Percentiles rank a stretch among this genome's conserved stretches.
phyloP scores from a whole-genome alignment of 2,888 invertebrate species.

The Hypsopygia costalis region DNA sequence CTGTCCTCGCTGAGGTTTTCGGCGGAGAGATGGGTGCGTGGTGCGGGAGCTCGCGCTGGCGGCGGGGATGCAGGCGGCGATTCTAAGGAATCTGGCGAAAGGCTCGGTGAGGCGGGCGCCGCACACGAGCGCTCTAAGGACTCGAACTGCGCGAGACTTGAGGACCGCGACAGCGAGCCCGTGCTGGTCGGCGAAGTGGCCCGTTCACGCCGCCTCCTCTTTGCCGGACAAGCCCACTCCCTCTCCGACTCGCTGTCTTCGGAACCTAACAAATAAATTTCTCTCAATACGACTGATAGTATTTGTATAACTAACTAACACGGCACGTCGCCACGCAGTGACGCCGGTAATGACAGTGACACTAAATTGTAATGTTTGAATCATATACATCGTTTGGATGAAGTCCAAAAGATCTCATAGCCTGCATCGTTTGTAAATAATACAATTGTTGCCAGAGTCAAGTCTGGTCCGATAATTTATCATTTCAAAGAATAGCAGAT shows the following conservation, averaged over 20 bases:
- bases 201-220: conserved; percentile 84
- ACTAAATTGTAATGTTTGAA: conserved; percentile 43
- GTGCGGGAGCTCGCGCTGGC: conserved; percentile 47
- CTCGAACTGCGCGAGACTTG: conserved; percentile 92
- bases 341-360: conserved; percentile 71
- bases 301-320: conserved; percentile 13
- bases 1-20: conserved; percentile 91
- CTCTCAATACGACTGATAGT: neutral
- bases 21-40: conserved; percentile 81
- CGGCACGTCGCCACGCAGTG: conserved; percentile 38
- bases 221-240: conserved; percentile 87
- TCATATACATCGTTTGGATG: conserved; percentile 46
- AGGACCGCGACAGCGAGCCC: conserved; percentile 86
- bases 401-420: conserved; percentile 38
- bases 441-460: neutral
- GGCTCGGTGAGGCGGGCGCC: conserved; percentile 63
- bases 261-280: conserved; percentile 48
- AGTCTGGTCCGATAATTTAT: neutral
- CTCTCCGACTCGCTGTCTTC: conserved; percentile 86
- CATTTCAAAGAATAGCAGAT: too few relatives aligned
- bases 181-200: conserved; percentile 63
- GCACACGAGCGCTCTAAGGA: conserved; percentile 84
- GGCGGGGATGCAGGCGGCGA: conserved; percentile 65
- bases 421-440: neutral
- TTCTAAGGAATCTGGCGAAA: conserved; percentile 73